Percentiles rank a stretch among this genome's conserved stretches.
phyloP scores from a whole-genome alignment of 1,140 invertebrate species.

The Daktulosphaira vitifoliae region DNA sequence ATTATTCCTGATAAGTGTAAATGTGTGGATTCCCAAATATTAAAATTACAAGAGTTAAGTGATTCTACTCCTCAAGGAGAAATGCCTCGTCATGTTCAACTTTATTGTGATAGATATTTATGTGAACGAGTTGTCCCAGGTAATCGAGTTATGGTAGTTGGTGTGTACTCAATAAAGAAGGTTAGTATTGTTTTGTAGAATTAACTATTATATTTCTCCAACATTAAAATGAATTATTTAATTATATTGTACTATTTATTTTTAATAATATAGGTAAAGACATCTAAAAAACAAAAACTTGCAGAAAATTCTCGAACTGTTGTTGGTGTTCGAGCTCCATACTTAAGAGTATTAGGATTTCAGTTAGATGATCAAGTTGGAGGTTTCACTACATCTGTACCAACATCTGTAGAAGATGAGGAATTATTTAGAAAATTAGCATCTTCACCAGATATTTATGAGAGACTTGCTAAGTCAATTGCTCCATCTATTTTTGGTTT shows the following conservation, averaged over 20 bases:
- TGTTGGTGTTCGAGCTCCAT: constrained; percentile 86
- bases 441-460: constrained; percentile 75
- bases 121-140: constrained; percentile 95
- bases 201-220: not conserved
- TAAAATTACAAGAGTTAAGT: constrained; percentile 92
- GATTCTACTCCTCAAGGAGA: constrained; percentile 97
- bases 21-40: constrained; percentile 87
- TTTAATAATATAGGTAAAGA: not conserved
- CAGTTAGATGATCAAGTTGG: constrained; percentile 73
- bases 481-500: constrained; percentile 97
- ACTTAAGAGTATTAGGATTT: constrained; percentile 89
- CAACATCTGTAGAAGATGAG: constrained; percentile 77
- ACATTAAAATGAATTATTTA: not conserved
- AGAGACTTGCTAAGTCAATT: constrained; percentile 81
- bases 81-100: constrained; percentile 90
- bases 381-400: constrained; percentile 50
- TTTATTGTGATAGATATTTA: constrained; percentile 91
- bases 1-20: constrained; percentile 95
- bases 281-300: constrained; percentile 6
- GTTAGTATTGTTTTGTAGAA: constrained; percentile 46
- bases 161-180: constrained; percentile 97
- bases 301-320: constrained; percentile 22
- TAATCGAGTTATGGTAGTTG: constrained; percentile 85
- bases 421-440: constrained; percentile 82
- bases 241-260: not conserved